A percentile compares a stretch with the other conserved stretches of the same genome.
Conservation (phyloP, 2,113 vertebrate genomes). For the Platichthys flesus region DNA sequence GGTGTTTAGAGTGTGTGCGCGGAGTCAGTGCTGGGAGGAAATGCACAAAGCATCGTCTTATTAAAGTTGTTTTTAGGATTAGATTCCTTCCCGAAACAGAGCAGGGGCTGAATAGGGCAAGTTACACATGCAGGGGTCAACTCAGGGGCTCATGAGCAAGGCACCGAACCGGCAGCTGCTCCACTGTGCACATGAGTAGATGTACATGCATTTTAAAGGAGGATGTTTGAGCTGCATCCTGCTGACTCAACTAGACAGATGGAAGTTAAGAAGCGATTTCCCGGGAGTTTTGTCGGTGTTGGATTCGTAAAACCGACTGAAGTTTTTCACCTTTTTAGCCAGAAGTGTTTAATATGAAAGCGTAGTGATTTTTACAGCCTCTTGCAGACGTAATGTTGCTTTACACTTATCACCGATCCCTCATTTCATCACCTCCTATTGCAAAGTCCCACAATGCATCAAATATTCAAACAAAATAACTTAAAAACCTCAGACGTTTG, state of each 20-base stretch:
- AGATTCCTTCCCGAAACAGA: background rate
- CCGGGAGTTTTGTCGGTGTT: too few relatives aligned
- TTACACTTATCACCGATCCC: too few relatives aligned
- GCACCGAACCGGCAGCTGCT: background rate
- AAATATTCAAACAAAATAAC: constrained; percentile 8
- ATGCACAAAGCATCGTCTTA: constrained; percentile 21
- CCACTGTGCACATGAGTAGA: background rate
- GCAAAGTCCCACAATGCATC: background rate
- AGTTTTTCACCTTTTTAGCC: too few relatives aligned
- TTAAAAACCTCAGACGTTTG: too few relatives aligned
- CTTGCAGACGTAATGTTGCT: too few relatives aligned
- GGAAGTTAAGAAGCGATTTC: too few relatives aligned
- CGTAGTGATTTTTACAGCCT: too few relatives aligned
- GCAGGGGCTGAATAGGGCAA: too few relatives aligned
- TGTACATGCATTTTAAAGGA: background rate
- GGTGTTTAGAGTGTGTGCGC: constrained; percentile 42
- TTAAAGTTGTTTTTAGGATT: constrained; percentile 16
- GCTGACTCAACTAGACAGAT: too few relatives aligned
- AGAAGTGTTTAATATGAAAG: too few relatives aligned
- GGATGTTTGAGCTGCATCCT: background rate
- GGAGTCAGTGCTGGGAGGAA: constrained; percentile 3
- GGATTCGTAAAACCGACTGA: too few relatives aligned
- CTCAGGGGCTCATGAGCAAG: background rate
- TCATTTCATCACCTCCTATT: background rate
- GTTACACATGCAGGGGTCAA: background rate